A percentile compares a stretch with the other conserved stretches of the same genome.
Evolutionary conservation across 2,113 vertebrate species (phyloP).

Genomic region (Sciurus niger): DNA sequence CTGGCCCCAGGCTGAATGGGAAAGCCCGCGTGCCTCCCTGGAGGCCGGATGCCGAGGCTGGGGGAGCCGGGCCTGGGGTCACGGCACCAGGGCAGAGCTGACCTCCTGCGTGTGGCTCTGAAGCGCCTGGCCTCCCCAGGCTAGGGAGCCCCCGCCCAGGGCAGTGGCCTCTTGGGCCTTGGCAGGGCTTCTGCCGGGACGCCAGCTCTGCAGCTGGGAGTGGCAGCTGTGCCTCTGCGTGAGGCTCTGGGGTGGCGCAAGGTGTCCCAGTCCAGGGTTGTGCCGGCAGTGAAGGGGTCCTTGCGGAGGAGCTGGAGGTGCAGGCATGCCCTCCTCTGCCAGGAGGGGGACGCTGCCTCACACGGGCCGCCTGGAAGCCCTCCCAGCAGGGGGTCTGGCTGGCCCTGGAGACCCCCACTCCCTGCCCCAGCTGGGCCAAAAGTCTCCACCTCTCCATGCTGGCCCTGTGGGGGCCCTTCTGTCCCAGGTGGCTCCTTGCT

Average conservation of each 20-base stretch:
- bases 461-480: rapidly evolving
- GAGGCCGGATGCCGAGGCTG: rapidly evolving
- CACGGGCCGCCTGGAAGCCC: rapidly evolving
- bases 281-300: constrained; percentile 72
- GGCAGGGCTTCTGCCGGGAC: rapidly evolving
- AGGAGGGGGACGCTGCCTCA: background rate
- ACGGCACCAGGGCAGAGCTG: background rate
- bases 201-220: rapidly evolving
- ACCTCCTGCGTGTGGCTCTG: background rate
- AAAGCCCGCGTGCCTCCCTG: rapidly evolving
- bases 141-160: background rate
- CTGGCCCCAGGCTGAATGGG: rapidly evolving
- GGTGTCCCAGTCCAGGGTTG: constrained; percentile 76
- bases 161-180: too few relatives aligned
- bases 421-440: background rate
- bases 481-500: too few relatives aligned
- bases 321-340: rapidly evolving
- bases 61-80: background rate
- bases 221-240: rapidly evolving
- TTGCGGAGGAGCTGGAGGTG: background rate
- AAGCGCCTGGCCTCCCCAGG: rapidly evolving
- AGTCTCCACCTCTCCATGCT: rapidly evolving
- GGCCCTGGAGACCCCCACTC: background rate
- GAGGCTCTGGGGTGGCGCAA: background rate
- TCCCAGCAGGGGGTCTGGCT: background rate